Base-by-base conservation (phyloP, 2,888 invertebrate species). In the Melolontha melolontha region DNA sequence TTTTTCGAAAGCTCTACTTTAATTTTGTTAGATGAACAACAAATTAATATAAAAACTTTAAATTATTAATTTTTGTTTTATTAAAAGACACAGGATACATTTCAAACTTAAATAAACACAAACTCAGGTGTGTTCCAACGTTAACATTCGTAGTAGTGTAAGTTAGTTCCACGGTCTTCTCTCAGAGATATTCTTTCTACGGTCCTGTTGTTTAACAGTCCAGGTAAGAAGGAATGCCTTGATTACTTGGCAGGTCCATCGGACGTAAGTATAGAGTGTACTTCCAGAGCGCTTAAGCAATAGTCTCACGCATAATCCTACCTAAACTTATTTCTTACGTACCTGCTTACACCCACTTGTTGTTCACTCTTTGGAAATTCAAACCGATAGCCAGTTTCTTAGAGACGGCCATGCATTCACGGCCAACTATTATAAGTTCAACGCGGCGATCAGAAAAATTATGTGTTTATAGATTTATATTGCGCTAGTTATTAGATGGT, bases 171-270 rank as follows among this genome's bases (percentile, higher is more conserved):
- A 57, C 29, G 57, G 42, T 12, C 42, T 34, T 6, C 34, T 34
- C 34, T 10, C 27, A 22, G 55, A 57, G 41, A 57, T 42, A 57
- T 55, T 47, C 52, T 29, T 55, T 47, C 52, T 65, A 65, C 55
- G 44, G 47, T 50, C 62, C 62, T 62, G 49, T 51, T 59, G 42
- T 41, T 67, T 67, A 62, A 50, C 51, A 54, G 50, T 64, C 64
- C 34, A 34, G 34, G 34, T 34, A 67, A 70, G 68, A 65, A 69
- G 78, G 81, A 81, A 81, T 81, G 76, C 80, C 76, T 75, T 74
- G 72, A 76, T 69, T 75, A 79, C 75, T 78, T 71, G 71, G 73
- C 73, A 80, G 79, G 75, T 72, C 76, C 71, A 75, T 72, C 65
- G 79, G 77, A 79, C 72, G 69, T 64, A 78, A 81, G 69, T 77